phyloP scores from a whole-genome alignment of 2,888 invertebrate species.

The Caenorhabditis macrosperma region DNA sequence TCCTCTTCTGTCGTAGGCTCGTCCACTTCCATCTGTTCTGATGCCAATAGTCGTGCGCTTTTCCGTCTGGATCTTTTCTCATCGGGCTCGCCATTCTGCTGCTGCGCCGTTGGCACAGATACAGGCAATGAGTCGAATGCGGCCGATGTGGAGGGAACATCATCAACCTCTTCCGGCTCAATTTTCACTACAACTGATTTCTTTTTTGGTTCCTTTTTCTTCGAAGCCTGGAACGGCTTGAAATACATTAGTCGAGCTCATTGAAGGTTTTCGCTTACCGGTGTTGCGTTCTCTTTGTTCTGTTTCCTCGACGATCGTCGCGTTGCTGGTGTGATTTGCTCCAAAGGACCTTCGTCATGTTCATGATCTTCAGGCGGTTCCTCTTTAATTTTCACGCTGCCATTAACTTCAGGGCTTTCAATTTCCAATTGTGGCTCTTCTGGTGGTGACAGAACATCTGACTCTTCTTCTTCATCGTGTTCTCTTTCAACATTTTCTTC shows the following conservation, averaged over 20 bases:
- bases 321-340: background rate
- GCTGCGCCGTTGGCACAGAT: background rate
- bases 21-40: constrained; percentile 27
- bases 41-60: constrained; percentile 22
- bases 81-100: background rate
- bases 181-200: background rate
- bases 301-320: background rate
- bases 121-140: too few species aligned
- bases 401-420: background rate
- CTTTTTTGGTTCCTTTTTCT: constrained; percentile 21
- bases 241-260: background rate
- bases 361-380: background rate
- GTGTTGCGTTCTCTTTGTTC: constrained; percentile 14
- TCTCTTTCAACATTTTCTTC: constrained; percentile 17
- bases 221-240: background rate
- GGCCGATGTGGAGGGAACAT: constrained; percentile 1
- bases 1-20: background rate
- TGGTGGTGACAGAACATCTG: background rate
- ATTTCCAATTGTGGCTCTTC: background rate
- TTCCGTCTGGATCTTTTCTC: constrained; percentile 28
- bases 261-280: background rate
- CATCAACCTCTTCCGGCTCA: constrained; percentile 4
- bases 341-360: background rate
- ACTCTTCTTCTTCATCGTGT: background rate
- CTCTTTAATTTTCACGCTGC: background rate